phyloP scores from a whole-genome alignment of 2,113 vertebrate genomes.

The Variabilichromis moorii region DNA sequence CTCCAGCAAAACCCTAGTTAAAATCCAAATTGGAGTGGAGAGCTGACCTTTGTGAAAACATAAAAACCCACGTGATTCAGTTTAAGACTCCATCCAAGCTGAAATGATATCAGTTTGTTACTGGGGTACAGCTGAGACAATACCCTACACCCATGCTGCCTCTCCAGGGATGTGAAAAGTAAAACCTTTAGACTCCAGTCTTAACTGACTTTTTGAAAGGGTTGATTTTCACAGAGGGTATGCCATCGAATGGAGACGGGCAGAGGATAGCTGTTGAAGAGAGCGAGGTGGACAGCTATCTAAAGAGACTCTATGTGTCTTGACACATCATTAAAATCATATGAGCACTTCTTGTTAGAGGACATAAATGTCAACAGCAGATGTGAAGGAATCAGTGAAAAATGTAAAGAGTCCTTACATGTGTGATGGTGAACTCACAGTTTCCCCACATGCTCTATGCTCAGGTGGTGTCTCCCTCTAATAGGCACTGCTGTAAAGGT shows the following conservation, averaged over 20 bases:
- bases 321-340: background rate
- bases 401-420: background rate
- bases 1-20: background rate
- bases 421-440: background rate
- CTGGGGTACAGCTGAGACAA: background rate
- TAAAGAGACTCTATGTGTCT: background rate
- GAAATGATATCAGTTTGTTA: background rate
- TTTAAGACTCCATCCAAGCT: background rate
- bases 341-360: background rate
- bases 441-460: background rate
- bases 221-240: background rate
- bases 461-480: background rate
- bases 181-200: background rate
- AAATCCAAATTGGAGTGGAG: background rate
- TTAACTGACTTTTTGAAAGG: background rate
- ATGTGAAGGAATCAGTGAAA: background rate
- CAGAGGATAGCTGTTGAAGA: background rate
- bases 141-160: too few relatives aligned
- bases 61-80: background rate
- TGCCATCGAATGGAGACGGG: background rate
- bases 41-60: background rate
- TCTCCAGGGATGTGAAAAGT: background rate
- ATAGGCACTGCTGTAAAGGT: constrained; percentile 2
- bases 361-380: constrained; percentile 21
- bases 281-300: background rate